Conservation (phyloP, 2,888 invertebrate species). For the Zaprionus lineosus region DNA sequence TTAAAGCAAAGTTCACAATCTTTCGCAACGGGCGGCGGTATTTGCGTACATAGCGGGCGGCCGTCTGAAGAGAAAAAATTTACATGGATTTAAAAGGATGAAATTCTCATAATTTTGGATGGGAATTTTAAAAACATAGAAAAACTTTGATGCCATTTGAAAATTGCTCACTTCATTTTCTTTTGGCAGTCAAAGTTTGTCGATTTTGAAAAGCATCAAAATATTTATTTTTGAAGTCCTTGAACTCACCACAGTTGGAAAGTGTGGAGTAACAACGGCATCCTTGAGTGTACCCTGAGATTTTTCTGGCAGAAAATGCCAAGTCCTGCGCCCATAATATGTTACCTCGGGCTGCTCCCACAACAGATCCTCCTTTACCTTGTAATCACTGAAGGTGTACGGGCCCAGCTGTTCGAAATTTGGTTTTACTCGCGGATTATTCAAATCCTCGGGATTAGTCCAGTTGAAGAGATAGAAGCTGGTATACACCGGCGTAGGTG, state of each 20-base stretch:
- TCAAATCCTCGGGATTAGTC: constrained; percentile 87
- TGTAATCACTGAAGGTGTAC: constrained; percentile 85
- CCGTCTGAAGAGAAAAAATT: constrained; percentile 85
- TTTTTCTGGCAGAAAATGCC: constrained; percentile 87
- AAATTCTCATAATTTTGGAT: background rate
- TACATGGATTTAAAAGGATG: background rate
- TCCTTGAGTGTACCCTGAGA: constrained; percentile 88
- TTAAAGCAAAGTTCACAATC: constrained; percentile 84
- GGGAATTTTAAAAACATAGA: too few relatives aligned
- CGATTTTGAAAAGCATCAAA: too few relatives aligned
- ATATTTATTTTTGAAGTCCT: too few relatives aligned
- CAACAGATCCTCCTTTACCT: constrained; percentile 83
- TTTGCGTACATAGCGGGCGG: constrained; percentile 84
- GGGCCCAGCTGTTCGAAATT: constrained; percentile 84
- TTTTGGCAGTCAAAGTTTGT: too few relatives aligned
- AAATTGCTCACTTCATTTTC: background rate
- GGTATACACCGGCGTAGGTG: constrained; percentile 90
- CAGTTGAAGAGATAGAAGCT: constrained; percentile 90
- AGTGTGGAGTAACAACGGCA: constrained; percentile 88
- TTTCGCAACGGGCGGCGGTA: constrained; percentile 81
- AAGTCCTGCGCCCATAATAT: constrained; percentile 88
- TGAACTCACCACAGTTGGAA: constrained; percentile 87
- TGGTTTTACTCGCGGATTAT: constrained; percentile 84
- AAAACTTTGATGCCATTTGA: background rate
- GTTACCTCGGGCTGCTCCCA: constrained; percentile 88